A percentile compares a stretch with the other conserved stretches of the same genome.
These are phyloP conservation scores for Crenuchus spilurus DNA, from an alignment of 2,797 vertebrate species.

Conservation along the genomic window DNA sequence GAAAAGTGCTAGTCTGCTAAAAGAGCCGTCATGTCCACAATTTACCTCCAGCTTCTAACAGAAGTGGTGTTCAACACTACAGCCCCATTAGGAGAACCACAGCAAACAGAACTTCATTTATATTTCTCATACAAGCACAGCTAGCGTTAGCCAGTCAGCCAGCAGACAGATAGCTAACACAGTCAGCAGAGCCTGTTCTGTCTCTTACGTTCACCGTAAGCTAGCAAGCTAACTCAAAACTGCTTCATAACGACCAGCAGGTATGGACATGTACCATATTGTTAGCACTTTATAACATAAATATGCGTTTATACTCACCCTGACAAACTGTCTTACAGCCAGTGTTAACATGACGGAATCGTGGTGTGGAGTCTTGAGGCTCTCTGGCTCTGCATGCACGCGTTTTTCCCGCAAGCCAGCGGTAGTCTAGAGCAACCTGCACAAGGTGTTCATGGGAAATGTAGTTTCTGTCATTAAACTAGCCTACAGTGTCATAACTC, in stretches of 20 bases:
- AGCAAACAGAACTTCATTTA: not conserved
- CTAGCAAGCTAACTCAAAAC: not conserved
- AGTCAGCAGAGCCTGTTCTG: not conserved
- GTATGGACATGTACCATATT: not conserved
- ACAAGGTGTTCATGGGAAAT: slow-evolving; percentile 35
- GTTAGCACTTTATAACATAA: no score
- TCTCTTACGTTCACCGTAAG: not conserved
- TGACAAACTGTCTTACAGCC: slow-evolving; percentile 69
- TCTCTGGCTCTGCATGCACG: not conserved
- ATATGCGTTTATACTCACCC: slow-evolving; percentile 63
- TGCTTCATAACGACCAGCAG: not conserved
- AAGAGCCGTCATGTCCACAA: not conserved
- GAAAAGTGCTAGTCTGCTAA: not conserved
- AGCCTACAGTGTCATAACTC: not conserved
- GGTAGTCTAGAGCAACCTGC: not conserved
- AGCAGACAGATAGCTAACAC: not conserved
- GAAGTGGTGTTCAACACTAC: not conserved
- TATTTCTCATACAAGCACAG: not conserved
- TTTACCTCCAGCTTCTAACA: not conserved
- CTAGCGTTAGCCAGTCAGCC: not conserved
- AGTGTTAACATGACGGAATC: slow-evolving; percentile 73
- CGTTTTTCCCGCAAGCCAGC: slow-evolving; percentile 10
- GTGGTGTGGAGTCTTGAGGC: slow-evolving; percentile 13
- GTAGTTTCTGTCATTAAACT: slow-evolving; percentile 9
- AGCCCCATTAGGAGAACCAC: not conserved